Percentiles rank a stretch among this genome's conserved stretches.
Evolutionary conservation across 2,888 invertebrate species (phyloP).

Genomic region (Eueremaeus valkanovi): DNA sequence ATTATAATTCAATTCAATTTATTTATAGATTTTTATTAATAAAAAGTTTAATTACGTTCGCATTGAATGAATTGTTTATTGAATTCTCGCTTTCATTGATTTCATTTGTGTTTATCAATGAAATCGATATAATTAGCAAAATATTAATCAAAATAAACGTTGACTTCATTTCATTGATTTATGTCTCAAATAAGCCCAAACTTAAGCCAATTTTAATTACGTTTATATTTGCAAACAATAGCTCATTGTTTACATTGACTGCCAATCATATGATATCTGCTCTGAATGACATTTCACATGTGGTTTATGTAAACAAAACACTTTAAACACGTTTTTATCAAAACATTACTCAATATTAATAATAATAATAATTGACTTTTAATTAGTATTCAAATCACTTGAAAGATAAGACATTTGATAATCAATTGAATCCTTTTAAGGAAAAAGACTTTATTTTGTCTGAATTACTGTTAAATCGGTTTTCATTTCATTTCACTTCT

Average conservation of each 20-base stretch:
- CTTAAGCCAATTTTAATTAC: background rate
- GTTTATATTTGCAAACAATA: background rate
- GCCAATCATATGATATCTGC: background rate
- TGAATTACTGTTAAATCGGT: too few species aligned
- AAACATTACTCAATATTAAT: too few species aligned
- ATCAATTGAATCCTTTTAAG: too few species aligned
- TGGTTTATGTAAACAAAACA: background rate
- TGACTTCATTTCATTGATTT: background rate
- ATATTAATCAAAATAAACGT: background rate
- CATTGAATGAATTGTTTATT: background rate
- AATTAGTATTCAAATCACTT: too few species aligned
- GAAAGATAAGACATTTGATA: too few species aligned
- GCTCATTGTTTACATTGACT: background rate
- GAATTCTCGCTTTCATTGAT: background rate
- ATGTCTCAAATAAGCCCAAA: background rate
- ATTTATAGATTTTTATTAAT: background rate
- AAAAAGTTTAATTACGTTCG: background rate
- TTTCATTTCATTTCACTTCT: too few species aligned
- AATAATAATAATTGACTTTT: too few species aligned
- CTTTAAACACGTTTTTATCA: too few species aligned
- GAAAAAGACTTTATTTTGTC: too few species aligned
- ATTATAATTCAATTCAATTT: background rate
- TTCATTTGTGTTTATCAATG: background rate
- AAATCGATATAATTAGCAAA: background rate
- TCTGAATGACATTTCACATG: background rate